Percentiles rank a stretch among this genome's conserved stretches.
These are phyloP conservation scores for Hoplostethus mediterraneus DNA, from an alignment of 2,797 vertebrate species.

Conservation along the genomic window DNA sequence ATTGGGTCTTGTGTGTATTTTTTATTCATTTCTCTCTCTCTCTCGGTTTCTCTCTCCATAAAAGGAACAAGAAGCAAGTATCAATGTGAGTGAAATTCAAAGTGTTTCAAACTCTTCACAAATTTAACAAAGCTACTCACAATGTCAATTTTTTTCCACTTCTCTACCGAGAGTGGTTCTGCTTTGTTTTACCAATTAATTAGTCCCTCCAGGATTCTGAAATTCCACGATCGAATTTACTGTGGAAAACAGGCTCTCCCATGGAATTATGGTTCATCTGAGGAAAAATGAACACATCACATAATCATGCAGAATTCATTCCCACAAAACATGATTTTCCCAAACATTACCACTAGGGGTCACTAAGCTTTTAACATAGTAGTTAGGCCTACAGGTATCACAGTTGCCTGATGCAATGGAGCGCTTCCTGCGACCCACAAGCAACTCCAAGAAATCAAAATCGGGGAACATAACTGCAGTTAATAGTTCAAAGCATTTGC, in stretches of 20 bases:
- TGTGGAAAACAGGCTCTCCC: background rate
- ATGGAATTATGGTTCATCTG: background rate
- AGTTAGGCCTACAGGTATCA: background rate
- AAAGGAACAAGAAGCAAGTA: slow-evolving; percentile 29
- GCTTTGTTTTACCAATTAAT: background rate
- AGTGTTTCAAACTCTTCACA: slow-evolving; percentile 14
- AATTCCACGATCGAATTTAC: background rate
- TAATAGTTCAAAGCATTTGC: background rate
- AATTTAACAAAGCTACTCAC: background rate
- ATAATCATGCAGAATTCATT: background rate
- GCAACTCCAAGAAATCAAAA: too few species aligned
- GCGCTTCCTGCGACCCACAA: too few species aligned
- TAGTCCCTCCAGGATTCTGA: too few species aligned
- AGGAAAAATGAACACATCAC: background rate
- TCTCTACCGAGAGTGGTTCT: background rate
- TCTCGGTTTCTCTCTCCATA: background rate
- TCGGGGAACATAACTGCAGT: too few species aligned
- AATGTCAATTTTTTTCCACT: background rate
- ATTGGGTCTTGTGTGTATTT: slow-evolving; percentile 91
- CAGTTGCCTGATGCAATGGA: background rate
- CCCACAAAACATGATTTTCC: background rate
- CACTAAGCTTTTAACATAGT: background rate
- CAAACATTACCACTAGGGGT: background rate
- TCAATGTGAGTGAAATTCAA: slow-evolving; percentile 28
- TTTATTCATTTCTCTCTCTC: slow-evolving; percentile 83